Percentiles rank a stretch among this genome's conserved stretches.
Conservation (phyloP, 2,888 invertebrate species). For the Epinotia ramella region DNA sequence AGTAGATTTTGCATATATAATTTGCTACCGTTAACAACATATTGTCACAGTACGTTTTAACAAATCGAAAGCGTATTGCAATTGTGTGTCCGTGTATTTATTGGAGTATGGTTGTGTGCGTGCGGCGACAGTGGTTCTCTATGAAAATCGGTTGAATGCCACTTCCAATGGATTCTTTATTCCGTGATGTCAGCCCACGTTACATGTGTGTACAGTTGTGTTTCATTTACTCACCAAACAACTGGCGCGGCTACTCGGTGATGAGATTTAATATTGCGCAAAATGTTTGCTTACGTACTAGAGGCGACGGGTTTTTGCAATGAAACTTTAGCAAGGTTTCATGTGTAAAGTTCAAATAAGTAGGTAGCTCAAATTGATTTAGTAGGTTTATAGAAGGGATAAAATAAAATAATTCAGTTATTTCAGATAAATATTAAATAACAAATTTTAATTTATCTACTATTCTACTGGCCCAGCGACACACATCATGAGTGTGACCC, state of each 20-base stretch:
- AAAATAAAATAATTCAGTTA: neutral
- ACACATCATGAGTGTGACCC: neutral
- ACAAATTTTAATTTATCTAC: too few relatives aligned
- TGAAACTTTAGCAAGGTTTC: slow-evolving; percentile 46
- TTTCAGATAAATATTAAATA: too few relatives aligned
- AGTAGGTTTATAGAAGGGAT: neutral
- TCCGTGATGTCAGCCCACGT: too few relatives aligned
- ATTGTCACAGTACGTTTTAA: too few relatives aligned
- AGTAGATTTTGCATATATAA: too few relatives aligned
- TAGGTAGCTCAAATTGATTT: neutral
- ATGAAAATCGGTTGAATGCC: too few relatives aligned
- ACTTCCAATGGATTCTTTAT: too few relatives aligned
- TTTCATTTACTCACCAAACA: slow-evolving; percentile 70
- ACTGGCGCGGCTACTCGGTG: slow-evolving; percentile 55
- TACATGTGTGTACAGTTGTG: slow-evolving; percentile 65
- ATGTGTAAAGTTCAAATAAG: slow-evolving; percentile 30
- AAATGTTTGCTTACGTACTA: slow-evolving; percentile 54
- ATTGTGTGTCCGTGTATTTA: too few relatives aligned
- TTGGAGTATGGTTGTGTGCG: too few relatives aligned
- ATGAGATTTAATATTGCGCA: slow-evolving; percentile 63
- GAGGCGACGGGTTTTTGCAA: slow-evolving; percentile 52
- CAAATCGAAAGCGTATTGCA: too few relatives aligned
- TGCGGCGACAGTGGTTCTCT: too few relatives aligned
- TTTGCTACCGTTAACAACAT: too few relatives aligned
- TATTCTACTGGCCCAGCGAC: neutral